Evolutionary conservation across 2,888 invertebrate genomes (phyloP), one percentile per base, ranked within the genome.

Genomic region (Zaprionus lineosus): DNA sequence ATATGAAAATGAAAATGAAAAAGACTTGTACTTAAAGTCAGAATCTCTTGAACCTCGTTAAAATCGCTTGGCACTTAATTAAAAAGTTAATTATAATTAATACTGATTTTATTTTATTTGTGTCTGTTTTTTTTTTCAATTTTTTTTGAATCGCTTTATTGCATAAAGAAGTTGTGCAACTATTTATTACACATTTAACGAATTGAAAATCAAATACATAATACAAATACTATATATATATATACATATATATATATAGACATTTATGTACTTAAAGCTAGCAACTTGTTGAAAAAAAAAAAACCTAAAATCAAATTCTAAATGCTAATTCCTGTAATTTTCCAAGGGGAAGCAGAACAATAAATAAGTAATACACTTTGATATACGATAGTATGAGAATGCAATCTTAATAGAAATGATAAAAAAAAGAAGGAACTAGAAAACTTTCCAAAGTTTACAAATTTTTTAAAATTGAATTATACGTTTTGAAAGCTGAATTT

Each of bases 211-310:
- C 77, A 77, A 77, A 76, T 63, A 76, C 50, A 62, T 50, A 72
- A 84, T 57, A 84, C 62, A 82, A 74, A 67, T 58, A 72, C 44
- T 47, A 36, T 24, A 50, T 11, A 48, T 29, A 55, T 29, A 59
- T n/a, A n/a, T n/a, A n/a, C n/a, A n/a, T n/a, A n/a, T n/a, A 9
- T 16, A 44, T 37, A 63, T 57, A 53, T 53, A 82, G 50, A 84
- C 67, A 78, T 62, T 61, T 72, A 84, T 69, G 78, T 82, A 78
- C 83, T 84, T 84, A 81, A 84, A 79, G 61, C 66, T 84, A 81
- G 84, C 60, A 67, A 78, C 62, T 84, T 82, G 84, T 82, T 84
- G 57, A 73, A 47, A 48, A 44, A 41, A 36, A 44, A 52, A 71
- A 68, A 51, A 58, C 28, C 48, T 44, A 57, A 72, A 74, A 86